Evolutionary conservation across 2,113 vertebrate genomes (phyloP).

Genomic region (Opisthocomus hoazin): DNA sequence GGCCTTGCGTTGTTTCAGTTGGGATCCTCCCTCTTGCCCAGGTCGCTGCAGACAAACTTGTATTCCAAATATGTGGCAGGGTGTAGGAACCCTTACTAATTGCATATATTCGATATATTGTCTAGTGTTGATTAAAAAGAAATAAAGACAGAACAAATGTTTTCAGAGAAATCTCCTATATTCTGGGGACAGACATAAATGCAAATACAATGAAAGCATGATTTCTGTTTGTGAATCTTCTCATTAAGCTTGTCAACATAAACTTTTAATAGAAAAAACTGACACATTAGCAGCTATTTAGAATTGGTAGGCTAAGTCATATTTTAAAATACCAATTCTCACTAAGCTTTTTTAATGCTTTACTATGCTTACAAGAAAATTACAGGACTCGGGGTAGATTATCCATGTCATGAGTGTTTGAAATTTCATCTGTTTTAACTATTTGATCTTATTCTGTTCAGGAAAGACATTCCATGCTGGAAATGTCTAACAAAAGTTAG

Average conservation of each 20-base stretch:
- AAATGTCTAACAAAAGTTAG: neutral
- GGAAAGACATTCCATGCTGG: neutral
- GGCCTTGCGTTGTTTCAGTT: neutral
- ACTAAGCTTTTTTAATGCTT: neutral
- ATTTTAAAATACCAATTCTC: neutral
- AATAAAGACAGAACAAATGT: neutral
- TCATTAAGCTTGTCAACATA: neutral
- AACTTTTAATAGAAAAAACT: neutral
- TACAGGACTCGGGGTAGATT: neutral
- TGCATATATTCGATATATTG: neutral
- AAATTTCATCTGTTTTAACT: neutral
- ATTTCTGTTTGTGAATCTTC: neutral
- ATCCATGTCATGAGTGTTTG: rapidly evolving
- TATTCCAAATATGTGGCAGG: neutral
- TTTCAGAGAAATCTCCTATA: neutral
- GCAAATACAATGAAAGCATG: neutral
- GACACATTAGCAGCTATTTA: neutral
- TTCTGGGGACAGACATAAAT: neutral
- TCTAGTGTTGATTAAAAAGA: neutral
- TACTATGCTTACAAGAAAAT: neutral
- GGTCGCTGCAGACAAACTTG: neutral
- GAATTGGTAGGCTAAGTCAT: neutral
- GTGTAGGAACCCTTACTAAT: neutral
- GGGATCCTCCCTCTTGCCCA: neutral
- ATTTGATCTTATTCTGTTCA: neutral